phyloP scores from a whole-genome alignment of 2,113 vertebrate genomes.

The Lutjanus erythropterus region DNA sequence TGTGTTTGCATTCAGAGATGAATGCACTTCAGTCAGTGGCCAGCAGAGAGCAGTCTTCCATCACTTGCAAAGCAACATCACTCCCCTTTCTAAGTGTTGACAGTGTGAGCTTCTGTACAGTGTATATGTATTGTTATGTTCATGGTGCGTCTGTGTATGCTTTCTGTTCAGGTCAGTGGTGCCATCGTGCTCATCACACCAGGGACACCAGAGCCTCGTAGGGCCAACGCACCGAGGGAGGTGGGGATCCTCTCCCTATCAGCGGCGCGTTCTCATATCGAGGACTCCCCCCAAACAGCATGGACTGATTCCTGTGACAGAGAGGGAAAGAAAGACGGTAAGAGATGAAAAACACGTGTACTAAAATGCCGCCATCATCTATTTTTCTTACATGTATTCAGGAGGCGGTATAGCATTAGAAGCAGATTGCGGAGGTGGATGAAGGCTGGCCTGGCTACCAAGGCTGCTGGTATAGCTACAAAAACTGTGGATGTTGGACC shows the following conservation, averaged over 20 bases:
- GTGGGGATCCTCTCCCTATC: slow-evolving; percentile 95
- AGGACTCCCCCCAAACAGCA: slow-evolving; percentile 94
- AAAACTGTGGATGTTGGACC: slow-evolving; percentile 93
- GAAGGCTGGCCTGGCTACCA: slow-evolving; percentile 93
- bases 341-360: slow-evolving; percentile 30
- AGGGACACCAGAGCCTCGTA: slow-evolving; percentile 68
- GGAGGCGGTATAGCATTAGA: slow-evolving; percentile 89
- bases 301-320: slow-evolving; percentile 92
- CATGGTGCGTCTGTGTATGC: slow-evolving; percentile 22
- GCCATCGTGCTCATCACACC: slow-evolving; percentile 58
- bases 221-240: slow-evolving; percentile 92
- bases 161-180: slow-evolving; percentile 37
- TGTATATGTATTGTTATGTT: slow-evolving; percentile 6
- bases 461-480: slow-evolving; percentile 96
- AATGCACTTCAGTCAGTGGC: slow-evolving; percentile 37
- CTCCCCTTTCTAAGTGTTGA: neutral
- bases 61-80: slow-evolving; percentile 26
- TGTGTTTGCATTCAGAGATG: slow-evolving; percentile 6
- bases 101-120: slow-evolving; percentile 9
- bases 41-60: slow-evolving; percentile 81
- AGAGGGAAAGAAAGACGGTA: slow-evolving; percentile 14
- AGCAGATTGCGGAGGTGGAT: slow-evolving; percentile 87
- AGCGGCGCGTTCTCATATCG: slow-evolving; percentile 97
- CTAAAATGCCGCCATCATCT: neutral
- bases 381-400: slow-evolving; percentile 92